Evolutionary conservation across 2,797 vertebrate genomes (phyloP).

Genomic region (Champsocephalus esox): DNA sequence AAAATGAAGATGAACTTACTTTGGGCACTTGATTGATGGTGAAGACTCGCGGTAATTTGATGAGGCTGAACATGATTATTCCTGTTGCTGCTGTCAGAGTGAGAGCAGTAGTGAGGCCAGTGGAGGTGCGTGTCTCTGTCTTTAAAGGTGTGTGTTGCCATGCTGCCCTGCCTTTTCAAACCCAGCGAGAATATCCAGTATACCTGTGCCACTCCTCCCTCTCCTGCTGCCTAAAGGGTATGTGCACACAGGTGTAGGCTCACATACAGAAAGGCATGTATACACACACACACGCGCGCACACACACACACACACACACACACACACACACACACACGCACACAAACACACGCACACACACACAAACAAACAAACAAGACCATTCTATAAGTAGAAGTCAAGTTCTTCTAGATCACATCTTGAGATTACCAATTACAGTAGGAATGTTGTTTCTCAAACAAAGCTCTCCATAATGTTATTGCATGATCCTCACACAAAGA

Average conservation of each 20-base stretch:
- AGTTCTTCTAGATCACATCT: constrained; percentile 34
- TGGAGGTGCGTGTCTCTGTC: constrained; percentile 34
- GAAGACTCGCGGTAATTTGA: constrained; percentile 87
- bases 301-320: too few relatives aligned
- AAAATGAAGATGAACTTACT: constrained; percentile 83
- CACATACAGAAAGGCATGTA: constrained; percentile 27
- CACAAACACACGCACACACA: not conserved
- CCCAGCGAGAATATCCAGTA: constrained; percentile 67
- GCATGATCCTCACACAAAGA: not conserved
- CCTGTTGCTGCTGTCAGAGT: constrained; percentile 19
- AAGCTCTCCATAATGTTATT: constrained; percentile 1
- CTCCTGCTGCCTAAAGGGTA: constrained; percentile 16
- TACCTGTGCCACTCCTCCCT: constrained; percentile 66
- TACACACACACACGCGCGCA: not conserved
- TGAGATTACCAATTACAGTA: not conserved
- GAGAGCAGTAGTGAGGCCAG: constrained; percentile 37
- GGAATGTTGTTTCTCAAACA: constrained; percentile 5
- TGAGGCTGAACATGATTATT: constrained; percentile 86
- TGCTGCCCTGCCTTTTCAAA: constrained; percentile 59
- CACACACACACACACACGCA: not conserved
- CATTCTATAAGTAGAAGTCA: not conserved
- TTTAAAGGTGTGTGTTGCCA: constrained; percentile 71
- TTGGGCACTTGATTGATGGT: constrained; percentile 90
- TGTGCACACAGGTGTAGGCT: constrained; percentile 39
- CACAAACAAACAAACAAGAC: not conserved